Conservation (phyloP, 2,888 invertebrate genomes). For the Sabatieria punctata region DNA sequence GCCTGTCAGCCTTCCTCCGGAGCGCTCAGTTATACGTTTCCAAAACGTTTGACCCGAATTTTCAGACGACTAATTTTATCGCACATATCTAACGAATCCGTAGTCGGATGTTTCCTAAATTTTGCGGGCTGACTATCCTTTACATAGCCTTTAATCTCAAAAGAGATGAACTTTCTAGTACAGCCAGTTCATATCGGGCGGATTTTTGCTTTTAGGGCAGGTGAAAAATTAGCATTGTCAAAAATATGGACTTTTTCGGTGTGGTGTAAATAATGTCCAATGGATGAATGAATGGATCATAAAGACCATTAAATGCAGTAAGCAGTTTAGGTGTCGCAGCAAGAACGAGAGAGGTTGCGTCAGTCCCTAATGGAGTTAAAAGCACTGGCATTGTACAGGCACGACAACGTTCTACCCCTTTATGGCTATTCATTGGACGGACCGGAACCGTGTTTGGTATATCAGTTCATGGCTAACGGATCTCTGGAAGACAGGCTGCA, state of each 20-base stretch:
- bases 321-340: conserved; percentile 10
- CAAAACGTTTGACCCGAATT: conserved; percentile 1
- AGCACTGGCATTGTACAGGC: conserved; percentile 45
- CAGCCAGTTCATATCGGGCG: too few relatives aligned
- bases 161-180: too few relatives aligned
- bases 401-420: conserved; percentile 72
- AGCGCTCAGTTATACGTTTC: conserved; percentile 9
- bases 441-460: conserved; percentile 70
- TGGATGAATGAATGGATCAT: too few relatives aligned
- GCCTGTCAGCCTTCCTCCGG: too few relatives aligned
- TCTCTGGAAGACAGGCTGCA: conserved; percentile 65
- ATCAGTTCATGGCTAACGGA: conserved; percentile 80
- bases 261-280: too few relatives aligned
- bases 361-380: conserved; percentile 33
- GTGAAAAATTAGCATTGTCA: too few relatives aligned
- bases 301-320: too few relatives aligned
- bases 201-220: too few relatives aligned
- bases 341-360: conserved; percentile 26
- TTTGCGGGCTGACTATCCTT: too few relatives aligned
- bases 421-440: conserved; percentile 66
- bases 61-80: conserved; percentile 6
- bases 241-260: too few relatives aligned
- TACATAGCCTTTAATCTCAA: too few relatives aligned
- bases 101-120: too few relatives aligned
- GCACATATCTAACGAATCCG: conserved; percentile 14